These are phyloP conservation scores for Pampus argenteus DNA, from an alignment of 2,797 vertebrate species.

Conservation along the genomic window DNA sequence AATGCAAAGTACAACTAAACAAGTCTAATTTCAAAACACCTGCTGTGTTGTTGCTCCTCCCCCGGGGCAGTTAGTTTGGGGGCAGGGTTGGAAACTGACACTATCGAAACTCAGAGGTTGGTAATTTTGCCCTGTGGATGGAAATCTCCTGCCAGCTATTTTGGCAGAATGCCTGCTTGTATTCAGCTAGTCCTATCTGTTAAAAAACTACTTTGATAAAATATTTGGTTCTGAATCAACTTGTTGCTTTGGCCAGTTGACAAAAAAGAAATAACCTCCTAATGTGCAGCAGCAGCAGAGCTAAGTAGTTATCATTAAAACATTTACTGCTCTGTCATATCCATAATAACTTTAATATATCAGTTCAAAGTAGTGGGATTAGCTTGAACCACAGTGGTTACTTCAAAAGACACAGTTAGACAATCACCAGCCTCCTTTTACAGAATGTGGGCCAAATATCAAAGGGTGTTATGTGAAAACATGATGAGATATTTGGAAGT, in stretches of 20 bases:
- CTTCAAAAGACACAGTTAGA: slow-evolving; percentile 55
- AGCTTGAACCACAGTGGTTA: slow-evolving; percentile 48
- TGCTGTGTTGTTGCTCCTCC: slow-evolving; percentile 60
- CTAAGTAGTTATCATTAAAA: slow-evolving; percentile 39
- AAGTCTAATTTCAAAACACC: slow-evolving; percentile 82
- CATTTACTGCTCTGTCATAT: slow-evolving; percentile 36
- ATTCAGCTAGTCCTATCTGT: slow-evolving; percentile 47
- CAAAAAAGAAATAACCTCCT: slow-evolving; percentile 28
- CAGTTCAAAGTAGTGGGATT: slow-evolving; percentile 69
- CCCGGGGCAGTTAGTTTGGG: slow-evolving; percentile 39
- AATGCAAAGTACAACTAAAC: slow-evolving; percentile 68
- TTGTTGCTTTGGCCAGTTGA: slow-evolving; percentile 41
- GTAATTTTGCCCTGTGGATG: slow-evolving; percentile 61
- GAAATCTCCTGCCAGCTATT: slow-evolving; percentile 52
- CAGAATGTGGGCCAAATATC: slow-evolving; percentile 44
- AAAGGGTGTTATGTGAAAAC: slow-evolving; percentile 55
- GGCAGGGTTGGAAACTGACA: slow-evolving; percentile 76
- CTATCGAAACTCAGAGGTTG: slow-evolving; percentile 48
- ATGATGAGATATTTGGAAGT: slow-evolving; percentile 37
- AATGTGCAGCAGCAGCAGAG: slow-evolving; percentile 30
- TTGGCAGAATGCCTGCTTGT: slow-evolving; percentile 54
- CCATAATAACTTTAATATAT: slow-evolving; percentile 48
- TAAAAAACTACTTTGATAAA: slow-evolving; percentile 48
- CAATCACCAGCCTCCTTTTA: slow-evolving; percentile 53
- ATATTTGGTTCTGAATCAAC: slow-evolving; percentile 59